A percentile compares a stretch with the other conserved stretches of the same genome.
phyloP scores from a whole-genome alignment of 2,797 vertebrate species.

The Arctocebus calabarensis region DNA sequence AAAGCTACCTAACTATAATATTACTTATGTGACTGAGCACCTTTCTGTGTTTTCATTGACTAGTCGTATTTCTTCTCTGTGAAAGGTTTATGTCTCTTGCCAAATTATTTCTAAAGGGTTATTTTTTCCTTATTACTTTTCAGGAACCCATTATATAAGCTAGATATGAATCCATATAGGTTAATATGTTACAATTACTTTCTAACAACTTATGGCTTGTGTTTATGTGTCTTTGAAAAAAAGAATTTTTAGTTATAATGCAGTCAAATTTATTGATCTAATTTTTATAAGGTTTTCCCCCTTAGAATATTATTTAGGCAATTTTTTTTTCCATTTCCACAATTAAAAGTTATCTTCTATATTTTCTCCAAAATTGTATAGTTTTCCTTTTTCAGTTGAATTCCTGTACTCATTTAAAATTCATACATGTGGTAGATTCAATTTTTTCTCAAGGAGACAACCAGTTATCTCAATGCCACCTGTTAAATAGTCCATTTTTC shows the following conservation, averaged over 20 bases:
- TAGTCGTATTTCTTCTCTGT: not conserved
- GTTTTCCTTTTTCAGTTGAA: not conserved
- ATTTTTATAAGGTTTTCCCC: not conserved
- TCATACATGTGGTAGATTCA: not conserved
- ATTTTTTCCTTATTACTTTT: constrained; percentile 17
- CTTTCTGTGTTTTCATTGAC: not conserved
- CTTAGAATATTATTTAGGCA: constrained; percentile 34
- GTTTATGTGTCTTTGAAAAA: constrained; percentile 19
- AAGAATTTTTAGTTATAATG: not conserved
- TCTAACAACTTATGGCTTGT: not conserved
- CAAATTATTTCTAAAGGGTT: not conserved
- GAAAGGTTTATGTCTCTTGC: not conserved
- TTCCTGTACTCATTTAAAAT: not conserved
- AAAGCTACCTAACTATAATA: not conserved
- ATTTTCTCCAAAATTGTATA: not conserved
- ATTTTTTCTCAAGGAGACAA: not conserved
- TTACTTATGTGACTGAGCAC: not conserved
- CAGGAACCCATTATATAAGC: not conserved
- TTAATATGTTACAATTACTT: constrained; percentile 18
- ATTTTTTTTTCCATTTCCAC: not conserved
- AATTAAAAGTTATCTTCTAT: not conserved
- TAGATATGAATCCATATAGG: not conserved
- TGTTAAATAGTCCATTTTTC: not conserved
- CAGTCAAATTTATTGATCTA: not conserved
- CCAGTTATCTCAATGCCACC: not conserved